Base-by-base conservation (phyloP, 2,113 vertebrate genomes). In the Saguinus imperator region DNA sequence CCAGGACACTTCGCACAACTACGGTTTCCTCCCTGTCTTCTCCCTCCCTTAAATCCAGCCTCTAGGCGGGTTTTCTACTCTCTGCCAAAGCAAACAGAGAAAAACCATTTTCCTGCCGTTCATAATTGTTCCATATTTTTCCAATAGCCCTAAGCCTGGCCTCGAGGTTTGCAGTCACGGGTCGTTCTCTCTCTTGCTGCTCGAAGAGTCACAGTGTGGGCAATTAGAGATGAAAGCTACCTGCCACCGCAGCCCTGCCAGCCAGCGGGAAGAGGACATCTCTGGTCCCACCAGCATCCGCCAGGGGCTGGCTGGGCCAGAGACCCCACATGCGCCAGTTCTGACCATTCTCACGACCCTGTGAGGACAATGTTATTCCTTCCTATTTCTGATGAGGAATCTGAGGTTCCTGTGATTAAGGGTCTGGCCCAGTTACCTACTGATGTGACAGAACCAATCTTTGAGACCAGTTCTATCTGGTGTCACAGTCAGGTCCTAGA, bases 251-350 rank as follows among this genome's bases (percentile, higher is more conserved):
- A 17, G 7, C 32, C 40, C 75, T 6, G 23, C 13, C 27, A 4
- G 1, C 18, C 0, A 0, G 21, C 2, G 11, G 25, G 4, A n/a
- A 29, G 64, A 21, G 13, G 35, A 29, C 11, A 3, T 2, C 1
- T 2, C 76, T 27, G 21, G 40, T 48, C 14, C 43, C 61, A 55
- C 43, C 43, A 48, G 82, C 1, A 14, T 32, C 80, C 8, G 32
- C 85, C 3, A 8, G 45, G 20, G 8, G 40, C 20, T 29, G 1
- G 0, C 23, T 5, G 79, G 72, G n/a, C 40, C 17, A 0, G 0
- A 25, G 45, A 37, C 68, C 6, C 21, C 16, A 27, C 11, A 8
- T 13, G 11, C 1, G 0, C 50, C 52, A 0, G 23, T 55, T 35
- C 23, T 12, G 32, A n/a, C 29, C 40, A 18, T 80, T 25, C 50